Evolutionary conservation across 2,888 invertebrate species (phyloP).

Genomic region (Macrosoma leucophasiata): DNA sequence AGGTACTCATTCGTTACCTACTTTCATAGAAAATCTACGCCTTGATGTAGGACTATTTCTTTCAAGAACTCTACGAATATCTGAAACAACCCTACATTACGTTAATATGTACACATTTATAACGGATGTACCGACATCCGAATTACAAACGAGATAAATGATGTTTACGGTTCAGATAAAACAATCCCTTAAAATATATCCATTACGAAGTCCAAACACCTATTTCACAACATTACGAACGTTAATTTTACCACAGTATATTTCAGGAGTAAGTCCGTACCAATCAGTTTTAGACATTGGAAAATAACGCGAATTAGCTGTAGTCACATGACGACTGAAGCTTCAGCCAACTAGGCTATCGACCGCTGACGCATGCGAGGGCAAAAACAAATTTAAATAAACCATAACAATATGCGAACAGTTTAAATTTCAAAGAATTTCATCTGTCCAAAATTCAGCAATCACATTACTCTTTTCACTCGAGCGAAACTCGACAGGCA

Average conservation of each 20-base stretch:
- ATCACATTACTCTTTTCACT: slow-evolving; percentile 49
- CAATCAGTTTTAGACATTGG: slow-evolving; percentile 44
- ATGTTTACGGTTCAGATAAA: no score
- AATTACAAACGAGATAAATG: no score
- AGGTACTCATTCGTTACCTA: no score
- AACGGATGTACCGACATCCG: no score
- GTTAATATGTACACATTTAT: no score
- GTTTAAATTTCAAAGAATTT: slow-evolving; percentile 44
- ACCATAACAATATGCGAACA: slow-evolving; percentile 50
- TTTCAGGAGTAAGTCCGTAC: slow-evolving; percentile 17
- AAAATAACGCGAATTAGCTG: slow-evolving; percentile 42
- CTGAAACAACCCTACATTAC: no score
- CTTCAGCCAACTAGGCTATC: slow-evolving; percentile 46
- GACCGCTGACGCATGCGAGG: slow-evolving; percentile 48
- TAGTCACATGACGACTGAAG: slow-evolving; percentile 58
- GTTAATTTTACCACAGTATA: slow-evolving; percentile 29
- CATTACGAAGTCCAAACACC: slow-evolving; percentile 41
- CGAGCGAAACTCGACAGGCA: slow-evolving; percentile 37
- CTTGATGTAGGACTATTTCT: no score
- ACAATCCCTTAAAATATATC: no score
- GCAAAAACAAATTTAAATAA: slow-evolving; percentile 56
- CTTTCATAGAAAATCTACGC: no score
- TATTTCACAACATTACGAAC: slow-evolving; percentile 35
- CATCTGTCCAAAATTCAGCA: slow-evolving; percentile 32
- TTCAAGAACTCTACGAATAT: no score